These are phyloP conservation scores for Epizoanthus rinbou DNA, from an alignment of 92 coral and sea anemone species.

Conservation along the genomic window DNA sequence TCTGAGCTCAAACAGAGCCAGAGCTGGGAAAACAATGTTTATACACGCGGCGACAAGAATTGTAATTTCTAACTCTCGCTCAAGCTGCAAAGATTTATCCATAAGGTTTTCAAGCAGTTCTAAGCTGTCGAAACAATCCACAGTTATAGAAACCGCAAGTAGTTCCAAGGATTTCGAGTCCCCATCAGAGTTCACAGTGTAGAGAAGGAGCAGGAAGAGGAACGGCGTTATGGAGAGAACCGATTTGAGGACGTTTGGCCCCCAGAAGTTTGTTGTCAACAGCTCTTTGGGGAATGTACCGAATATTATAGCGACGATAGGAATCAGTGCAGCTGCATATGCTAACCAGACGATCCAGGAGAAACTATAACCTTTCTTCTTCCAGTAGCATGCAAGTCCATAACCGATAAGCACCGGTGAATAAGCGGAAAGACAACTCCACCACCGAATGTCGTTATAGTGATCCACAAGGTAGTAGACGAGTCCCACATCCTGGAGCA, in stretches of 20 bases:
- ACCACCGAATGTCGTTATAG: background rate
- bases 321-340: constrained; percentile 29
- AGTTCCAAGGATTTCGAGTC: constrained; percentile 33
- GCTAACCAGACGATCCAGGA: constrained; percentile 39
- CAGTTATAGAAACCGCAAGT: constrained; percentile 36
- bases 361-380: constrained; percentile 34
- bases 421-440: constrained; percentile 14
- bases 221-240: constrained; percentile 37
- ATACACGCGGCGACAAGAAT: constrained; percentile 38
- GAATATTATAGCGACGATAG: constrained; percentile 19
- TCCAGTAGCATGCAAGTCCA: constrained; percentile 14
- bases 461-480: constrained; percentile 27
- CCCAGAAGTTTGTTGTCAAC: constrained; percentile 37
- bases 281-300: constrained; percentile 38
- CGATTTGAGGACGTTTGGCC: constrained; percentile 30
- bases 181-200: constrained; percentile 37
- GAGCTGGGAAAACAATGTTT: constrained; percentile 35
- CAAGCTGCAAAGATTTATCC: constrained; percentile 26
- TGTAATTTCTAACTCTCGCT: constrained; percentile 35
- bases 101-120: constrained; percentile 36
- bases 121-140: constrained; percentile 39
- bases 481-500: constrained; percentile 23
- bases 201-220: constrained; percentile 34
- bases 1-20: constrained; percentile 36
- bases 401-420: constrained; percentile 1